Conservation (phyloP, 2,113 vertebrate species). For the Microcebus jonahi region DNA sequence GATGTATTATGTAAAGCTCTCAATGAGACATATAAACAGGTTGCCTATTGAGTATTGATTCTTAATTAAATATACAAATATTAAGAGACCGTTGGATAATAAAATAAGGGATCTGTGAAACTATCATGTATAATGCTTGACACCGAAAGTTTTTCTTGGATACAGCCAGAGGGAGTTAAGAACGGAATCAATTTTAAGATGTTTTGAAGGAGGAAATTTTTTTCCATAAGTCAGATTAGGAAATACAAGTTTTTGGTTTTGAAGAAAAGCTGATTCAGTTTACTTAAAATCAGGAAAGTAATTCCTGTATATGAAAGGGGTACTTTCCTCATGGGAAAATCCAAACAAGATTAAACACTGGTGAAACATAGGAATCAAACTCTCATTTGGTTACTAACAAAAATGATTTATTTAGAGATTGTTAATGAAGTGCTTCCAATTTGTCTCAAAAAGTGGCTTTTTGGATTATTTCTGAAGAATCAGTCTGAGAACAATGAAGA, state of each 20-base stretch:
- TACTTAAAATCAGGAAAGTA: not conserved
- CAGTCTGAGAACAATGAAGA: not conserved
- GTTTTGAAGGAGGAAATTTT: not conserved
- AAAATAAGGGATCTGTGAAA: not conserved
- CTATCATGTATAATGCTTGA: not conserved
- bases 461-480: not conserved
- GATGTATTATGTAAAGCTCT: not conserved
- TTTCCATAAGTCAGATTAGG: not conserved
- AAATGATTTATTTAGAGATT: constrained; percentile 14
- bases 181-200: not conserved
- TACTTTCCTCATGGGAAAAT: not conserved
- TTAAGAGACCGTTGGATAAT: not conserved
- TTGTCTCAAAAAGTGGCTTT: constrained; percentile 20
- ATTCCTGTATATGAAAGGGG: not conserved
- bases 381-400: constrained; percentile 1
- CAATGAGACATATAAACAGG: not conserved
- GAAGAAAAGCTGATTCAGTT: not conserved
- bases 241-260: not conserved
- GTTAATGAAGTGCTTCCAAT: not conserved
- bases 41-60: not conserved
- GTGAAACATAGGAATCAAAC: not conserved
- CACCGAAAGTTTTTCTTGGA: not conserved
- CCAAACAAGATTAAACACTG: not conserved
- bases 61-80: not conserved
- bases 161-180: not conserved